phyloP scores from a whole-genome alignment of 30 jellyfish, hydroid and myxozoan species.

The Turritopsis rubra region DNA sequence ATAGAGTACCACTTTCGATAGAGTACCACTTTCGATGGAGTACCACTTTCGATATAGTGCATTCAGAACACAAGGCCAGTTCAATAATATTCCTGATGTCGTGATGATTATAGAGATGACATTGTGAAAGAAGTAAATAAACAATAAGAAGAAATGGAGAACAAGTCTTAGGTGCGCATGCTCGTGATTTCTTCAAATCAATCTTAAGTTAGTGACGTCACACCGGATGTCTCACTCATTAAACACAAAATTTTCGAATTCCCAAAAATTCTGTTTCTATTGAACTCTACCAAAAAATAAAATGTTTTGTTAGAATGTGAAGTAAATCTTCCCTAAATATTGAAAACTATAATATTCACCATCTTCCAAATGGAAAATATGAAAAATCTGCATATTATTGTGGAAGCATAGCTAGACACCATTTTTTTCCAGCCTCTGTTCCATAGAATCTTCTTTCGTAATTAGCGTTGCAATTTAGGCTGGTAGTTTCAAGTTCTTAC shows the following conservation, averaged over 20 bases:
- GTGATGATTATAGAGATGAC: neutral
- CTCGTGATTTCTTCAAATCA: neutral
- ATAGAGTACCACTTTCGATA: neutral
- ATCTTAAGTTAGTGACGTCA: no score
- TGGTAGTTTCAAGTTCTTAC: constrained; percentile 84
- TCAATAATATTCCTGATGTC: neutral
- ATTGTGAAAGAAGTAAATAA: neutral
- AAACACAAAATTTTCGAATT: neutral
- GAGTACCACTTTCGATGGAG: neutral
- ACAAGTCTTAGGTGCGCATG: neutral
- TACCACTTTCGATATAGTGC: neutral
- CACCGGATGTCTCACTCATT: neutral
- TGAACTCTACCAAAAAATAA: neutral
- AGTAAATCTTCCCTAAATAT: neutral
- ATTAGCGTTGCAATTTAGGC: constrained; percentile 66
- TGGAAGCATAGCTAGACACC: neutral
- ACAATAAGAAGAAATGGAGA: neutral
- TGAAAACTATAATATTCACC: neutral
- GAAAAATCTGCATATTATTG: neutral
- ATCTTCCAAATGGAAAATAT: neutral
- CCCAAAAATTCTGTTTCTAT: neutral
- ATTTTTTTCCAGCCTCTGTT: neutral
- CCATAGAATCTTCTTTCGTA: neutral
- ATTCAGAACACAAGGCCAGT: neutral
- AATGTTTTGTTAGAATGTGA: neutral